Conservation (phyloP, 2,888 invertebrate genomes). For the Sphaerophoria taeniata region DNA sequence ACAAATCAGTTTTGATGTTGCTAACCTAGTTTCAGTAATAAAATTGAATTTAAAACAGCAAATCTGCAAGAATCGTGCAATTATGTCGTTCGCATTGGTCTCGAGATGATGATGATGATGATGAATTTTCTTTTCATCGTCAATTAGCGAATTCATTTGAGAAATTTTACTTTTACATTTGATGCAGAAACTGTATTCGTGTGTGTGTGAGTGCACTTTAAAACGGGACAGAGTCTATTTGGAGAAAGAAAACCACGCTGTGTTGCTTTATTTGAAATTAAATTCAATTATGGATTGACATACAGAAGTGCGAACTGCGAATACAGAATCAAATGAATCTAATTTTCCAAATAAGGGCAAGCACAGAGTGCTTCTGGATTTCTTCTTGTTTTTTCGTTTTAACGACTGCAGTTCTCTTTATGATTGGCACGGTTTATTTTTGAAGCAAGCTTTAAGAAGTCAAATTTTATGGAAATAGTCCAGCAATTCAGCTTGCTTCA, state of each 20-base stretch:
- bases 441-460: neutral
- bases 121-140: conserved; percentile 69
- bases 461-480: no score
- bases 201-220: neutral
- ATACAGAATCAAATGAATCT: neutral
- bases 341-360: neutral
- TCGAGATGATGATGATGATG: conserved; percentile 18
- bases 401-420: neutral
- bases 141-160: conserved; percentile 61
- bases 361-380: neutral
- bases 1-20: conserved; percentile 61
- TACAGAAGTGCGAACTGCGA: neutral
- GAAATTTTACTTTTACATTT: conserved; percentile 44
- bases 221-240: neutral
- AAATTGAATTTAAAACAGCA: conserved; percentile 17
- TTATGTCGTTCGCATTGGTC: conserved; percentile 61
- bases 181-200: neutral
- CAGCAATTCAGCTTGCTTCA: no score
- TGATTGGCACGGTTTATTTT: conserved; percentile 1
- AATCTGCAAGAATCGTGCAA: conserved; percentile 50
- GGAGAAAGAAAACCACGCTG: neutral
- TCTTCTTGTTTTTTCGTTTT: neutral
- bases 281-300: conserved; percentile 30
- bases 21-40: conserved; percentile 55
- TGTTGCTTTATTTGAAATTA: conserved; percentile 13